Evolutionary conservation across 2,113 vertebrate species (phyloP).

Genomic region (Glareola pratincola): DNA sequence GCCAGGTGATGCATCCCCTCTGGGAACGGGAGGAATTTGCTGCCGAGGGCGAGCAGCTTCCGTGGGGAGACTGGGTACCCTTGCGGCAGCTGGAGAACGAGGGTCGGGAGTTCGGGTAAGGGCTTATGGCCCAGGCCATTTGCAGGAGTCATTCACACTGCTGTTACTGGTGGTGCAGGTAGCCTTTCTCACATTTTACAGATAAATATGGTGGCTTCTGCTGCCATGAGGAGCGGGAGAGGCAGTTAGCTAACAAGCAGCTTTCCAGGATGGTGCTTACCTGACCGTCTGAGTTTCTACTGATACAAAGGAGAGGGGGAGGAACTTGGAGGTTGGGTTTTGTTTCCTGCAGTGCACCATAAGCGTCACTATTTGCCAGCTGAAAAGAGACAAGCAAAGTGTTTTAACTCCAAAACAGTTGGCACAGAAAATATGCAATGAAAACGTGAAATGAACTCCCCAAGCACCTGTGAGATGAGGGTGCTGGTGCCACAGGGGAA

Average conservation of each 20-base stretch:
- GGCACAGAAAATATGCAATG: not conserved
- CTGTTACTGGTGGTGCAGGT: not conserved
- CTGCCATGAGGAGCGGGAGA: not conserved
- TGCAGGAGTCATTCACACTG: not conserved
- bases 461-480: accelerated
- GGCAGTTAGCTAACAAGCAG: not conserved
- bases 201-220: not conserved
- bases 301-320: not conserved
- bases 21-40: not conserved
- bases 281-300: not conserved
- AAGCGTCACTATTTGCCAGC: not conserved
- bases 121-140: not conserved
- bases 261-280: not conserved
- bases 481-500: not conserved
- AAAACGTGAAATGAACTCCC: not conserved
- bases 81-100: not conserved
- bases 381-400: not conserved
- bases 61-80: accelerated
- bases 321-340: accelerated
- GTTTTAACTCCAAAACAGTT: not conserved
- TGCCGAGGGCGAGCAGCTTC: not conserved
- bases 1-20: not conserved
- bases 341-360: not conserved
- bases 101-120: not conserved
- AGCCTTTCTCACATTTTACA: not conserved